Conservation (phyloP, 1,140 invertebrate species). For the Apis cerana region DNA sequence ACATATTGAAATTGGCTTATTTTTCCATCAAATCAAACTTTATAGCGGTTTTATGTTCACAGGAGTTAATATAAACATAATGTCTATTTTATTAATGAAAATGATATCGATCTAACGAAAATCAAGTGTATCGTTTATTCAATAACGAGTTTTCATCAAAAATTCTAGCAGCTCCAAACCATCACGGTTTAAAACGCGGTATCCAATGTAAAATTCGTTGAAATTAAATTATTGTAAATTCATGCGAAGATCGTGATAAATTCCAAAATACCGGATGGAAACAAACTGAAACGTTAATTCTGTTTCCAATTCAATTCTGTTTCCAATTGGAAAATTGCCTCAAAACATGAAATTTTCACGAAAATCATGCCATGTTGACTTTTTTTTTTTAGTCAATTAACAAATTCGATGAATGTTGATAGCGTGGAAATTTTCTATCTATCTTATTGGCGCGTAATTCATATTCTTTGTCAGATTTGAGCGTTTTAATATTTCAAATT, state of each 20-base stretch:
- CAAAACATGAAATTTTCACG: too few species aligned
- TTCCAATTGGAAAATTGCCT: too few species aligned
- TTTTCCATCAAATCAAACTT: neutral
- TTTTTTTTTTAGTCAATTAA: too few species aligned
- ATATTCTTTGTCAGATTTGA: too few species aligned
- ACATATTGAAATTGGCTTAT: neutral
- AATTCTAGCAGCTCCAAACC: neutral
- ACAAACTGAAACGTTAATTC: neutral
- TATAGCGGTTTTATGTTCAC: neutral
- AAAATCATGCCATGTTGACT: too few species aligned
- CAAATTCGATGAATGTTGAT: too few species aligned
- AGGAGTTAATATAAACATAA: neutral
- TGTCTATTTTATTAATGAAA: neutral
- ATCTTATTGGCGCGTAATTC: too few species aligned
- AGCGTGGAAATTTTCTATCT: too few species aligned
- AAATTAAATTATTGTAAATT: neutral
- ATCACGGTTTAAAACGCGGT: neutral
- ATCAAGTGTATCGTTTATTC: neutral
- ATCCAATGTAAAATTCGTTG: neutral
- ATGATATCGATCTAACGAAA: neutral
- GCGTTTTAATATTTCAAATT: too few species aligned
- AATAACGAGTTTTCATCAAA: conserved; percentile 11
- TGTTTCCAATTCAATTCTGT: too few species aligned
- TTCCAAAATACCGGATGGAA: neutral
- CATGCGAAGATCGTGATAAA: neutral